phyloP scores from a whole-genome alignment of 1,140 invertebrate species.

The Panagrolaimus sp. region DNA sequence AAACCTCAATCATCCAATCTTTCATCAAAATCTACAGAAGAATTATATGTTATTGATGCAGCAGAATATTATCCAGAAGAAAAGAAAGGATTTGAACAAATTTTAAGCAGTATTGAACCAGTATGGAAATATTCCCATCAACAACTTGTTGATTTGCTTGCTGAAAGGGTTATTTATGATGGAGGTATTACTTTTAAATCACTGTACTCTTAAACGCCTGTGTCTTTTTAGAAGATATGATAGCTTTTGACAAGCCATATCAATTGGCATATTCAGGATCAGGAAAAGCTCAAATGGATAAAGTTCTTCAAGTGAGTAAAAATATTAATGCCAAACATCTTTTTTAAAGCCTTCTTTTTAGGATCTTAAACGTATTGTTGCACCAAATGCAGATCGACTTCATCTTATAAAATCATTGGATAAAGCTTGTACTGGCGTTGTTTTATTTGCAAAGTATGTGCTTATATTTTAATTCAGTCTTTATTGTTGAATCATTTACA shows the following conservation, averaged over 20 bases:
- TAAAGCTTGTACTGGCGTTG: background rate
- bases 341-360: background rate
- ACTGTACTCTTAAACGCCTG: background rate
- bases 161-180: background rate
- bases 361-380: background rate
- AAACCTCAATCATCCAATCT: too few species aligned
- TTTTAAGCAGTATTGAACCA: background rate
- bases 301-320: background rate
- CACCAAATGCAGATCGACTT: background rate
- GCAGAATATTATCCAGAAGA: too few species aligned
- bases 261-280: constrained; percentile 5
- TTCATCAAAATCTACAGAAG: too few species aligned
- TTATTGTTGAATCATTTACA: too few species aligned
- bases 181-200: background rate
- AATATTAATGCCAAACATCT: background rate
- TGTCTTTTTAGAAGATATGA: background rate
- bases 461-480: too few species aligned
- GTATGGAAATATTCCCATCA: background rate
- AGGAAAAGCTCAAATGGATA: background rate
- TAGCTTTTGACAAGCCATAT: background rate
- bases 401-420: background rate
- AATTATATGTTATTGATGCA: too few species aligned
- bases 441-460: background rate
- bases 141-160: background rate
- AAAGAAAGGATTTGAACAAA: background rate